Base-by-base conservation (phyloP, 1,140 invertebrate species). In the Cephus cinctus region DNA sequence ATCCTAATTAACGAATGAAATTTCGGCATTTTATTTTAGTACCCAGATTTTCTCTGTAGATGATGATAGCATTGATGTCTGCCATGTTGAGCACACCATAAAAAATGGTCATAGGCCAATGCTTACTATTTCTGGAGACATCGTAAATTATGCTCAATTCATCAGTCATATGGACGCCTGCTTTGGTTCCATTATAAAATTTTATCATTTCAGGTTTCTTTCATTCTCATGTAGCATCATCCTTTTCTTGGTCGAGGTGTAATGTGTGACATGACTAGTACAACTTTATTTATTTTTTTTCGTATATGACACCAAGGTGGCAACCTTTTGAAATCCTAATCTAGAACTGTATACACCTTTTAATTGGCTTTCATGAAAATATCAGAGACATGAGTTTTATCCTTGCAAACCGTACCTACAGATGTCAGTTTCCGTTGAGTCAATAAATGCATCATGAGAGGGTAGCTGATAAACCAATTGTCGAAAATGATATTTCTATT, bases 401-500 rank as follows among this genome's bases (percentile, higher is more conserved):
- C 70, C 62, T 73, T 71, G 11, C 63, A 43, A 19, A 75, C 27
- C 32, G 61, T 76, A 34, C 62, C 66, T 16, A 76, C 60, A 18
- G 55, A 49, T 5, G 69, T 73, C 15, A 71, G 42, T 39, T 67
- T 70, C 55, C 61, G 43, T 35, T 66, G 31, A 32, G 59, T 54
- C 23, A 63, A 43, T 27, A 73, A 60, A 38, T 70, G 54, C 22
- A 65, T 49, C 5, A 45, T 52, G 25, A 75, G 45, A 16, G 62
- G 55, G 22, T 73, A 53, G 32, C 57, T 59, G 38, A 60, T 64
- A 52, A 62, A 76, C 62, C 61, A 75, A 53, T 69, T 75, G 52
- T 75, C 69, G 22, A 67, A 53, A 5, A 69, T 76, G 14, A 76
- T 36, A 50, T 76, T 74, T 47, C 69, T 46, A 15, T 58, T 58